phyloP scores from a whole-genome alignment of 2,888 invertebrate species.

The Ectemnius continuus region DNA sequence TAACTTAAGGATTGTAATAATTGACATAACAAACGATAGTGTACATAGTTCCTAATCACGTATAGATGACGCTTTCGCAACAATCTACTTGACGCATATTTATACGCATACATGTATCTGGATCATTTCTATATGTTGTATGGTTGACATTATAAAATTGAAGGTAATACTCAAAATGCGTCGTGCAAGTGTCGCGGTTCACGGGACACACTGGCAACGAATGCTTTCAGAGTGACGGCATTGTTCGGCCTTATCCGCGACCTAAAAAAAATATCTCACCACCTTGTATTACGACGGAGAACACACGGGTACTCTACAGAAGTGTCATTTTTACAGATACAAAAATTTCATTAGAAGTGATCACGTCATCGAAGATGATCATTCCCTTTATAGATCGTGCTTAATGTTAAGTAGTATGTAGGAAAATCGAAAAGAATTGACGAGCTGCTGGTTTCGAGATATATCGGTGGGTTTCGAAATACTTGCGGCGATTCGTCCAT shows the following conservation, averaged over 20 bases:
- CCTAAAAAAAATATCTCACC: constrained; percentile 7
- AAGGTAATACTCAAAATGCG: constrained; percentile 10
- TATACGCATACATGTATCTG: too few species aligned
- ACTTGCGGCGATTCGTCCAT: constrained; percentile 10
- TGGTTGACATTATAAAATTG: constrained; percentile 26
- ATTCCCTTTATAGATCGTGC: constrained; percentile 5
- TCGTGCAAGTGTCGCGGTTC: constrained; percentile 17
- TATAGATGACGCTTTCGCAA: neutral
- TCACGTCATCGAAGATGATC: neutral
- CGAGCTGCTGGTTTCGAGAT: constrained; percentile 18
- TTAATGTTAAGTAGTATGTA: constrained; percentile 22
- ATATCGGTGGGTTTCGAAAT: constrained; percentile 30
- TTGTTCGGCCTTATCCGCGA: constrained; percentile 5
- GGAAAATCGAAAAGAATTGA: constrained; percentile 39
- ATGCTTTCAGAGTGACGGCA: neutral
- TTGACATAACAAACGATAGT: constrained; percentile 1
- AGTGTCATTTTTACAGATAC: constrained; percentile 5
- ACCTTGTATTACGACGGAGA: constrained; percentile 11
- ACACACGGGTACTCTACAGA: constrained; percentile 11
- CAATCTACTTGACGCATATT: constrained; percentile 1
- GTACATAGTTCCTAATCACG: too few species aligned
- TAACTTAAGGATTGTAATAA: constrained; percentile 1
- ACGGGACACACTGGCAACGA: constrained; percentile 8
- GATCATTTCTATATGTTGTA: too few species aligned
- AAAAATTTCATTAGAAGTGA: constrained; percentile 12